These are phyloP conservation scores for Drosophila mayaguana DNA, from an alignment of 2,888 invertebrate genomes.

Conservation along the genomic window DNA sequence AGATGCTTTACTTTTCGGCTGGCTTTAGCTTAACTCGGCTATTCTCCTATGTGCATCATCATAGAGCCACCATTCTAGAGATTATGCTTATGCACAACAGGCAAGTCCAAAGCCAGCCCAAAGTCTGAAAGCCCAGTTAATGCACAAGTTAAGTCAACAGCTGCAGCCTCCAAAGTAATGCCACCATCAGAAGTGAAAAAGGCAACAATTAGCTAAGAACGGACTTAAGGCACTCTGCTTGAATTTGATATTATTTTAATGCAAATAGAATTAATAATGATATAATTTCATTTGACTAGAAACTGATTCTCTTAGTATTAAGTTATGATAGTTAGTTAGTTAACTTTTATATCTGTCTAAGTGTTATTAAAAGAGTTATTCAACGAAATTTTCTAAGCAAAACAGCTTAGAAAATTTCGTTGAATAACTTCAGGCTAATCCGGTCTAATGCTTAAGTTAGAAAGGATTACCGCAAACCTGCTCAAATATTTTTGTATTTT, in stretches of 20 bases:
- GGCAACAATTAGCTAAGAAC: neutral
- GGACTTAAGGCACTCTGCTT: neutral
- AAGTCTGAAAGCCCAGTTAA: neutral
- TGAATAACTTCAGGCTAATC: neutral
- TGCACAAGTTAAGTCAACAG: neutral
- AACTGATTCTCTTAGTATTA: neutral
- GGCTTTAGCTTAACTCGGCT: constrained; percentile 34
- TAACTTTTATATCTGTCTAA: too few species aligned
- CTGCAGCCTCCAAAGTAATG: neutral
- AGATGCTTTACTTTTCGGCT: neutral
- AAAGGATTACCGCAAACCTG: neutral
- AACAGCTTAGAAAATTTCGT: too few species aligned
- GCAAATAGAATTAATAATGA: neutral
- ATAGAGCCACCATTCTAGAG: constrained; percentile 52
- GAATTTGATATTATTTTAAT: neutral
- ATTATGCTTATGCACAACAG: constrained; percentile 21
- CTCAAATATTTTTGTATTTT: neutral
- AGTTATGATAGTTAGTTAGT: neutral
- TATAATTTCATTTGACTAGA: neutral
- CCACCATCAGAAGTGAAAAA: neutral
- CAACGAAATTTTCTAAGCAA: neutral
- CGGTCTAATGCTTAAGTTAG: neutral
- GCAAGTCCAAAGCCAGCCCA: neutral
- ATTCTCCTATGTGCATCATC: constrained; percentile 42
- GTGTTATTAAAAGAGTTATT: neutral